phyloP scores from a whole-genome alignment of 2,113 vertebrate species.

The Osmerus eperlanus region DNA sequence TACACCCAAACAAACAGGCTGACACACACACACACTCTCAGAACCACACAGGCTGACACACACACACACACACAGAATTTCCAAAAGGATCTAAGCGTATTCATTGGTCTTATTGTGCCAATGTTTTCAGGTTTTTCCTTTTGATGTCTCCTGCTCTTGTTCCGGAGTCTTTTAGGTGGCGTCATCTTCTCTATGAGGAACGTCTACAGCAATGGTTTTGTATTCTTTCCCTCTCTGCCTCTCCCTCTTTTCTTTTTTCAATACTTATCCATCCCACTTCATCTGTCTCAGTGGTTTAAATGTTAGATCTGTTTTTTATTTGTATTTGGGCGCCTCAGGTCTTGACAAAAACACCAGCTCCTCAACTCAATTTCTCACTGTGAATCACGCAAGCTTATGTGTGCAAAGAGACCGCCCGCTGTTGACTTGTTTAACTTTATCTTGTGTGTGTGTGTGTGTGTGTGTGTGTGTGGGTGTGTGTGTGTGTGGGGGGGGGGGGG shows the following conservation, averaged over 20 bases:
- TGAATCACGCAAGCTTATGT: conserved; percentile 47
- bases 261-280: not conserved
- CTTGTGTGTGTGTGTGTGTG: conserved; percentile 9
- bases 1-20: conserved; percentile 1
- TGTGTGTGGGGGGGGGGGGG: not conserved
- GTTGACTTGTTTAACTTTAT: conserved; percentile 31
- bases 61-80: conserved; percentile 36
- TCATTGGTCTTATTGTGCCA: conserved; percentile 61
- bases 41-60: not conserved
- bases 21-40: conserved; percentile 10
- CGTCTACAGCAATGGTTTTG: conserved; percentile 30
- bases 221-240: not conserved
- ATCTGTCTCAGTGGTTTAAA: conserved; percentile 25
- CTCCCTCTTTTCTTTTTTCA: not conserved
- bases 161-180: conserved; percentile 59
- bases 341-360: conserved; percentile 22
- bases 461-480: not conserved
- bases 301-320: conserved; percentile 20
- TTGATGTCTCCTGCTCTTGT: conserved; percentile 62
- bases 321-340: conserved; percentile 26
- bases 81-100: conserved; percentile 54
- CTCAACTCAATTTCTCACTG: conserved; percentile 24
- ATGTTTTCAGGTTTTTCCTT: conserved; percentile 60
- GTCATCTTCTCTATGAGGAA: conserved; percentile 46
- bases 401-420: conserved; percentile 40